phyloP scores from a whole-genome alignment of 1,140 invertebrate genomes.

The Hypsibius dujardini region DNA sequence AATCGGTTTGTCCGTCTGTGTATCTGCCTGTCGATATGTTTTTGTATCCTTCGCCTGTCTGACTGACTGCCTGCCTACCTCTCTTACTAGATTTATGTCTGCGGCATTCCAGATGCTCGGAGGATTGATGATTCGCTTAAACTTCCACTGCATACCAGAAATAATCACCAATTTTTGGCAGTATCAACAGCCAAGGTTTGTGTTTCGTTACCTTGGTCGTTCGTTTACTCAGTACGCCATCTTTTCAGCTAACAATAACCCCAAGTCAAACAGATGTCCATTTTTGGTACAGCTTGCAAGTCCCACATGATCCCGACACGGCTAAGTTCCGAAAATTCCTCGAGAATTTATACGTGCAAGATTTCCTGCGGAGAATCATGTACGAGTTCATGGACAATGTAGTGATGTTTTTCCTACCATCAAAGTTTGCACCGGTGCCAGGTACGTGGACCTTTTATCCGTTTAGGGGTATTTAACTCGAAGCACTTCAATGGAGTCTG shows the following conservation, averaged over 20 bases:
- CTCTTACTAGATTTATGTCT: background rate
- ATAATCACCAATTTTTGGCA: conserved; percentile 10
- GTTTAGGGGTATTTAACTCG: background rate
- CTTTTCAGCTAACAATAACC: too few species aligned
- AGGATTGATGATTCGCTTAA: background rate
- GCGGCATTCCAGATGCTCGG: background rate
- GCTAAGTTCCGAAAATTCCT: background rate
- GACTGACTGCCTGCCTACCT: too few species aligned
- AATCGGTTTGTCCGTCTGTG: background rate
- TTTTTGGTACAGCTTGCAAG: conserved; percentile 2
- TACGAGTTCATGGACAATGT: background rate
- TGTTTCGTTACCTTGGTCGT: background rate
- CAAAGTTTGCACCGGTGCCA: background rate
- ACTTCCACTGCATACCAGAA: conserved; percentile 7
- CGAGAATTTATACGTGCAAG: background rate
- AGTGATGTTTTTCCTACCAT: background rate
- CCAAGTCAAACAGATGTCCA: background rate
- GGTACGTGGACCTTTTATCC: background rate
- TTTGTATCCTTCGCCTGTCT: background rate
- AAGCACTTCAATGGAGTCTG: background rate
- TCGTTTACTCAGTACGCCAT: background rate
- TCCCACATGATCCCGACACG: background rate
- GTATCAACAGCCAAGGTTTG: background rate
- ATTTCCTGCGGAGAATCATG: background rate
- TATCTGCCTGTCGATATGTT: background rate